Percentiles rank a stretch among this genome's conserved stretches.
phyloP scores from a whole-genome alignment of 2,797 vertebrate genomes.

The Mus caroli region DNA sequence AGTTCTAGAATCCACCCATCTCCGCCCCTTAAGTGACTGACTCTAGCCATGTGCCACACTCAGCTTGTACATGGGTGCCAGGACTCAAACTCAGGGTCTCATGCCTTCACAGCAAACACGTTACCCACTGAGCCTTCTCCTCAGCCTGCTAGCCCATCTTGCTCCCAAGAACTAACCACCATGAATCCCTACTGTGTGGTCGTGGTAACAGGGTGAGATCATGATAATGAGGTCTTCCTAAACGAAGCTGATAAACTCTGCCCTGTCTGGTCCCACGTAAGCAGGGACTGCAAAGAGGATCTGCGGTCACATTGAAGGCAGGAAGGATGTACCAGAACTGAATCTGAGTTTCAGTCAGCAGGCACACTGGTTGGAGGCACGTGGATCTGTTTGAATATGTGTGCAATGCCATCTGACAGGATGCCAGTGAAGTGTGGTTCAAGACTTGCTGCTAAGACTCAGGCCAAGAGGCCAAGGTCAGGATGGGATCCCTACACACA shows the following conservation, averaged over 20 bases:
- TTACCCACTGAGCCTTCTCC: background rate
- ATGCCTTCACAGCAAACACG: background rate
- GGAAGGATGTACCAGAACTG: rapidly evolving
- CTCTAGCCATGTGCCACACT: background rate
- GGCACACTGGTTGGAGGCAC: rapidly evolving
- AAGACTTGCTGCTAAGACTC: rapidly evolving
- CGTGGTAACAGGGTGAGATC: rapidly evolving
- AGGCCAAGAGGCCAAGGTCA: background rate
- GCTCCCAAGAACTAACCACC: rapidly evolving
- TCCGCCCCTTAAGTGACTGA: background rate
- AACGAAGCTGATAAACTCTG: rapidly evolving
- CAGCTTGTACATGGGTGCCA: no score
- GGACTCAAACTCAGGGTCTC: background rate
- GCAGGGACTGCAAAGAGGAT: background rate
- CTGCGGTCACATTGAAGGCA: no score
- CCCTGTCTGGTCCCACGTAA: background rate
- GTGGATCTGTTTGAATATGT: rapidly evolving
- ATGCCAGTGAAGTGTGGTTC: no score
- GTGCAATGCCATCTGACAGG: rapidly evolving
- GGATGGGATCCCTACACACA: background rate
- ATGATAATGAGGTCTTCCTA: background rate
- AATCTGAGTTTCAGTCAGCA: rapidly evolving
- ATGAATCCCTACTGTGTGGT: rapidly evolving
- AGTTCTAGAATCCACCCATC: background rate
- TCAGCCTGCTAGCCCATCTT: background rate